phyloP scores from a whole-genome alignment of 2,888 invertebrate species.

The Melipona bicolor region DNA sequence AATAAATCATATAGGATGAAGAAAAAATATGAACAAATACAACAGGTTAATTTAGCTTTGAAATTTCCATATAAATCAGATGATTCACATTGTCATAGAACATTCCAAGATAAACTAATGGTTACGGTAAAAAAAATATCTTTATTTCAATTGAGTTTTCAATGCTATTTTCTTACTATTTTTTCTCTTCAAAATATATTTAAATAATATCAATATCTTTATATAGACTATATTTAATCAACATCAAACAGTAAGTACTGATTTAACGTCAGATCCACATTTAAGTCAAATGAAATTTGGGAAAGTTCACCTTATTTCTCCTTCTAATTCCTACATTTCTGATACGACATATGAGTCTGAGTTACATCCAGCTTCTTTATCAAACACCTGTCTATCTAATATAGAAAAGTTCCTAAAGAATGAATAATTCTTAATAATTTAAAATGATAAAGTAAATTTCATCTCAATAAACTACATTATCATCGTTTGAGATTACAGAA shows the following conservation, averaged over 20 bases:
- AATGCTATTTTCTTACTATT: neutral
- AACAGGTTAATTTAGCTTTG: slow-evolving; percentile 63
- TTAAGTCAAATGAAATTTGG: neutral
- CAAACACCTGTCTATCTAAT: neutral
- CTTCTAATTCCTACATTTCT: slow-evolving; percentile 16
- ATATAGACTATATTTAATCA: slow-evolving; percentile 56
- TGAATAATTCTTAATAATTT: neutral
- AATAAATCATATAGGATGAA: slow-evolving; percentile 80
- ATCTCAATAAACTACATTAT: slow-evolving; percentile 28
- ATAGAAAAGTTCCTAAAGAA: slow-evolving; percentile 13
- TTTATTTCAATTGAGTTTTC: neutral
- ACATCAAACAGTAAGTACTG: slow-evolving; percentile 25
- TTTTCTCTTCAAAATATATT: neutral
- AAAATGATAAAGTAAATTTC: slow-evolving; percentile 1
- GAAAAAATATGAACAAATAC: slow-evolving; percentile 72
- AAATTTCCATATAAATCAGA: slow-evolving; percentile 58
- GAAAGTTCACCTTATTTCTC: slow-evolving; percentile 31
- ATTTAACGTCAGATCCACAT: neutral
- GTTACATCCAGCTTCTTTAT: neutral
- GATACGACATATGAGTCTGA: neutral
- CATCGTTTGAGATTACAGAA: slow-evolving; percentile 39
- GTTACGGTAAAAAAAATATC: slow-evolving; percentile 68
- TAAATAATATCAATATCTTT: neutral
- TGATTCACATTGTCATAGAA: slow-evolving; percentile 66
- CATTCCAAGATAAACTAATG: slow-evolving; percentile 64